These are phyloP conservation scores for Paracentrotus lividus DNA, from an alignment of 53 echinoderm and acorn worm genomes.

Conservation along the genomic window DNA sequence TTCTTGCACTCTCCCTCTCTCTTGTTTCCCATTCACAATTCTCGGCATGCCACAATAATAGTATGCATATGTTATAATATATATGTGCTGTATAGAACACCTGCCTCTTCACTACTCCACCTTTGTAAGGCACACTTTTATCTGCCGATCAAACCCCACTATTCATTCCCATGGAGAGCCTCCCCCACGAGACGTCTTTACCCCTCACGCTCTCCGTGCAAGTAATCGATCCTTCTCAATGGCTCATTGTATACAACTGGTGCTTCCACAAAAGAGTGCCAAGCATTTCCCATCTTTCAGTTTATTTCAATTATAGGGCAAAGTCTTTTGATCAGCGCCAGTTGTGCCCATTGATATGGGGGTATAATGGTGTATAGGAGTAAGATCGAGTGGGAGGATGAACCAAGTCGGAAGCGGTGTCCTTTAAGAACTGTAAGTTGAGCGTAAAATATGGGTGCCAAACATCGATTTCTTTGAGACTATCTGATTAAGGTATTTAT, in stretches of 20 bases:
- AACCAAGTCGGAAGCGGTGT: background rate
- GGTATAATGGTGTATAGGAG: background rate
- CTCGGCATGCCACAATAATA: no score
- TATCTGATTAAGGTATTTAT: background rate
- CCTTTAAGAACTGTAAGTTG: background rate
- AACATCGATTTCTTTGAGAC: background rate
- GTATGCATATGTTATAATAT: background rate
- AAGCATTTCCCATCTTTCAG: background rate
- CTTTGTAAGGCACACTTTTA: slow-evolving; percentile 34
- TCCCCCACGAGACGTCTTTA: background rate
- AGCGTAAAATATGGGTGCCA: slow-evolving; percentile 16
- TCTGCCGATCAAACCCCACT: background rate
- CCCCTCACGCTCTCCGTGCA: background rate
- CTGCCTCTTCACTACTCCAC: background rate
- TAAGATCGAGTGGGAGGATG: background rate
- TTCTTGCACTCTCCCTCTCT: background rate
- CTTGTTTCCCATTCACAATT: background rate
- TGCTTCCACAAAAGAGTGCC: slow-evolving; percentile 16
- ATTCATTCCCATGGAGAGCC: background rate
- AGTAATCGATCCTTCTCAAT: slow-evolving; percentile 31
- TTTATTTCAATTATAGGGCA: background rate
- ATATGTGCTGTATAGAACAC: background rate
- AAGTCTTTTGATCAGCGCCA: background rate
- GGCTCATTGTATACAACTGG: background rate
- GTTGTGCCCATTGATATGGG: background rate